Percentiles rank a stretch among this genome's conserved stretches.
Conservation (phyloP, 2,113 vertebrate species). For the Girardinichthys multiradiatus region DNA sequence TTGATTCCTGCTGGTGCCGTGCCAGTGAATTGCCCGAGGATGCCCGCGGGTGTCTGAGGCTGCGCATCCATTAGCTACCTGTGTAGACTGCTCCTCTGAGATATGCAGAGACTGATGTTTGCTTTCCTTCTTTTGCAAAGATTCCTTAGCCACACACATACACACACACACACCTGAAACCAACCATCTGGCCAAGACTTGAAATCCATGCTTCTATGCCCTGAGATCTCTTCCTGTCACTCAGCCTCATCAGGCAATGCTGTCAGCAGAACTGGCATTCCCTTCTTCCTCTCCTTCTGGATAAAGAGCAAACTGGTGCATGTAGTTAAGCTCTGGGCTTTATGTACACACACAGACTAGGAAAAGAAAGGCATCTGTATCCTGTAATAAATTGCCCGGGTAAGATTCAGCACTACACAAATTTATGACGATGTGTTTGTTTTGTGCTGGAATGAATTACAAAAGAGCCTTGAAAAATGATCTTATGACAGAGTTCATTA, state of each 20-base stretch:
- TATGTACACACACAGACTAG: constrained; percentile 11
- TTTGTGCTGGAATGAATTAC: constrained; percentile 21
- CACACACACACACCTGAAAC: constrained; percentile 56
- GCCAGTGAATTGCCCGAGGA: constrained; percentile 71
- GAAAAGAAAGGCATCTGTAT: constrained; percentile 14
- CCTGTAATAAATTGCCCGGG: constrained; percentile 19
- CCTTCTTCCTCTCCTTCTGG: constrained; percentile 32
- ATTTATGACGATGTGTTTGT: constrained; percentile 22
- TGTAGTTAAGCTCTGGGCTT: constrained; percentile 34
- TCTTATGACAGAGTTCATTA: background rate
- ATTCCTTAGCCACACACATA: constrained; percentile 30
- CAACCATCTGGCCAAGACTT: constrained; percentile 66
- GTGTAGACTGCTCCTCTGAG: constrained; percentile 63
- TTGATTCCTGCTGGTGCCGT: constrained; percentile 66
- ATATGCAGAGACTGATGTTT: constrained; percentile 53
- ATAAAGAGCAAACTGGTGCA: constrained; percentile 20
- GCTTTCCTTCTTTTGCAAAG: constrained; percentile 50
- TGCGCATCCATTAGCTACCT: constrained; percentile 73
- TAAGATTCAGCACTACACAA: constrained; percentile 17
- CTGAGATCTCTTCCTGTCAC: constrained; percentile 60
- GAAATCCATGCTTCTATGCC: constrained; percentile 32
- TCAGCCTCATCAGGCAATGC: constrained; percentile 52
- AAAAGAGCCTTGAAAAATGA: background rate
- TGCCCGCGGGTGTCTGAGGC: constrained; percentile 67
- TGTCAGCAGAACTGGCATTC: constrained; percentile 72